Evolutionary conservation across 2,888 invertebrate genomes (phyloP).

Genomic region (Thyatira batis): DNA sequence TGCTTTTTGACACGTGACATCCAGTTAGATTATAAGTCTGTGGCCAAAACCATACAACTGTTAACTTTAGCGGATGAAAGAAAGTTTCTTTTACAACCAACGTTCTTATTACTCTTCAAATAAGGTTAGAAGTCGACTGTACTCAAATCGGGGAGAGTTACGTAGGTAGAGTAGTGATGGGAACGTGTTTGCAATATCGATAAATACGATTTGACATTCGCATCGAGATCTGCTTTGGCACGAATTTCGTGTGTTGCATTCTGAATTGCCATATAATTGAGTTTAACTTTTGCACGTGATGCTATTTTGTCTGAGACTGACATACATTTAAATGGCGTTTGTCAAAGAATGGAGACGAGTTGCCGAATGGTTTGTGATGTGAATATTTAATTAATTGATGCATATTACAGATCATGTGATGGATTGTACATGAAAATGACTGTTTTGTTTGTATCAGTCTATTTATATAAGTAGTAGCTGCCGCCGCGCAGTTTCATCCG

Average conservation of each 20-base stretch:
- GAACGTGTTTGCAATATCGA: constrained; percentile 60
- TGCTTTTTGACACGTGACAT: too few species aligned
- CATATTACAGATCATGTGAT: too few species aligned
- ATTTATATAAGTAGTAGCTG: too few species aligned
- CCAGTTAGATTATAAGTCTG: not conserved
- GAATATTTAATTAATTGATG: too few species aligned
- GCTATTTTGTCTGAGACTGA: constrained; percentile 15
- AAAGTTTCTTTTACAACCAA: constrained; percentile 23
- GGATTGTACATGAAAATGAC: too few species aligned
- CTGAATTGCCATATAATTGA: constrained; percentile 19
- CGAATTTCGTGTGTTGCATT: constrained; percentile 55
- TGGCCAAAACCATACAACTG: not conserved
- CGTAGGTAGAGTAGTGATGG: constrained; percentile 49
- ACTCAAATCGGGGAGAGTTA: constrained; percentile 14
- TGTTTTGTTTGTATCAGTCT: too few species aligned
- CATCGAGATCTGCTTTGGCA: constrained; percentile 44
- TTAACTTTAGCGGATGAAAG: constrained; percentile 27
- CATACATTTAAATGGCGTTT: not conserved
- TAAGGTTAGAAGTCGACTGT: constrained; percentile 24
- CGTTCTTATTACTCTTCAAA: constrained; percentile 6
- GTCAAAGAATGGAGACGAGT: not conserved
- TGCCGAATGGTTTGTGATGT: not conserved
- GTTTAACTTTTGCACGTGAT: constrained; percentile 4
- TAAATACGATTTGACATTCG: constrained; percentile 40
- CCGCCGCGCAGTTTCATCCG: too few species aligned